Evolutionary conservation across 2,888 invertebrate genomes (phyloP), one percentile per base, ranked within the genome.

Genomic region (Ophraella communa): DNA sequence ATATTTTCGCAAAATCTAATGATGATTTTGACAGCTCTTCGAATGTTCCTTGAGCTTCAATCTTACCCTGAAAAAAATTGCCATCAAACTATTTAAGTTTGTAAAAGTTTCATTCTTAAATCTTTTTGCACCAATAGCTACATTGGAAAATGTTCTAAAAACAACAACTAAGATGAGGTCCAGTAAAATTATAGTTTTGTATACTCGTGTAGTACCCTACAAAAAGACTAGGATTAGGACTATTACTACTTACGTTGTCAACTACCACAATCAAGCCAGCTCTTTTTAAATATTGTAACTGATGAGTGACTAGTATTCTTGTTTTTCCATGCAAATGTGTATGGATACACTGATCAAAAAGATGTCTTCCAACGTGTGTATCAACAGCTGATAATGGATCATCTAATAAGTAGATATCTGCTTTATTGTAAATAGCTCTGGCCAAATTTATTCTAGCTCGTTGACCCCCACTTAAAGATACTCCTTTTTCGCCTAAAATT

Each of bases 331-430:
- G 80, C 65, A 91, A 80, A 62, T 84, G 82, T 8, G 82, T 81
- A 5, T 83, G 81, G 52, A 92, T 89, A 52, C 92, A 93, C 81
- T 91, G 86, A 53, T 92, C 87, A 75, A 92, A 93, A 5, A 94
- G 82, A 79, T 91, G 89, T 64, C 88, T 86, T 0, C 91, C 90
- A 14, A 93, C 93, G 66, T 89, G 88, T 0, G 91, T 85, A 79
- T 94, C 94, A 0, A 93, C 93, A 0, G 93, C 92, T 59, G 91
- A 91, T 3, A 93, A 79, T 0, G 93, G 93, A 82, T 94, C 93
- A 77, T 94, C 93, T 35, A 94, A 78, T 3, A 94, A 81, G 75
- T 92, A 93, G 62, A 93, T 86, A 74, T 91, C 87, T 24, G 92
- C 90, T 75, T 91, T 85, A 78, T 88, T 86, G 73, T 94, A 94